Conservation (phyloP, 2,797 vertebrate genomes). For the Myotis myotis region DNA sequence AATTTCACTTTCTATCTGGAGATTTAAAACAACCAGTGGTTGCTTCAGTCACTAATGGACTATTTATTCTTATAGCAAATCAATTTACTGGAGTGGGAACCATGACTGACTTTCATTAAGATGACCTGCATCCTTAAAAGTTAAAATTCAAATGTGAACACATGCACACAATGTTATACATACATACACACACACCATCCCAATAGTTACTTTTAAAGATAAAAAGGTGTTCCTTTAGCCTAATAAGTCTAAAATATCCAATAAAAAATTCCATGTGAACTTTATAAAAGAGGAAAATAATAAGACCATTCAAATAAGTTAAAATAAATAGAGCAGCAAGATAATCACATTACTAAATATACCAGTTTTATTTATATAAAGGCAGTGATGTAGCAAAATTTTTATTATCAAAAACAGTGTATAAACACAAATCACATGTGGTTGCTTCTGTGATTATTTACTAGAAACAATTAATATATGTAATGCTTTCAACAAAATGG, state of each 20-base stretch:
- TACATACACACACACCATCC: neutral
- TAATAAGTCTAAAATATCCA: slow-evolving; percentile 3
- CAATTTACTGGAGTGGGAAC: neutral
- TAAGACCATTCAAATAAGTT: neutral
- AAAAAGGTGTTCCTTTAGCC: neutral
- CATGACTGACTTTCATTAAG: neutral
- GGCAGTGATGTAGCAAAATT: neutral
- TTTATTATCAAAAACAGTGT: neutral
- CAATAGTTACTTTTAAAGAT: neutral
- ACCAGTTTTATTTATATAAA: neutral
- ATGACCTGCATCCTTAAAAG: neutral
- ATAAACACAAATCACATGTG: neutral
- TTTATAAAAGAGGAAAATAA: neutral
- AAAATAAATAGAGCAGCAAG: neutral
- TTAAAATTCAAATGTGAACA: neutral
- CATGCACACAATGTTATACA: neutral
- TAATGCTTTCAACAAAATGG: neutral
- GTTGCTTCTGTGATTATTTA: neutral
- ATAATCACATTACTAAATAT: neutral
- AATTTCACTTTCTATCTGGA: slow-evolving; percentile 3
- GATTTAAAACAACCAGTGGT: neutral
- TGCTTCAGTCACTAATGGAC: neutral
- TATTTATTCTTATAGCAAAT: neutral
- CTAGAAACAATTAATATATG: neutral
- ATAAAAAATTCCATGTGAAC: neutral